Percentiles rank a stretch among this genome's conserved stretches.
These are phyloP conservation scores for Fundulus diaphanus DNA, from an alignment of 2,797 vertebrate species.

Conservation along the genomic window DNA sequence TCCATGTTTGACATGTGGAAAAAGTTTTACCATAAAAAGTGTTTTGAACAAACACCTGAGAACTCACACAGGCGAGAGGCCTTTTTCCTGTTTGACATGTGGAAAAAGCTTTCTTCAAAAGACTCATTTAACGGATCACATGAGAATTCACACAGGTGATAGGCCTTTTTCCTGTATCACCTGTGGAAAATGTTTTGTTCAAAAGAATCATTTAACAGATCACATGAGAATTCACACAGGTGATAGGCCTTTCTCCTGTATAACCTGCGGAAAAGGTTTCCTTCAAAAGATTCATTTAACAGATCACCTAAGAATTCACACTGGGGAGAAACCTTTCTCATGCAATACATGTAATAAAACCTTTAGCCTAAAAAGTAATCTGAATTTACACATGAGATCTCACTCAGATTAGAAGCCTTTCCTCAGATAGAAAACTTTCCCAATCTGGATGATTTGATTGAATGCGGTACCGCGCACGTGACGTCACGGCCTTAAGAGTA, in stretches of 20 bases:
- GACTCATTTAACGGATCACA: not conserved
- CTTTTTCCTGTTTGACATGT: too few relatives aligned
- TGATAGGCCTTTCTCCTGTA: too few relatives aligned
- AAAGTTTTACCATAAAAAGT: not conserved
- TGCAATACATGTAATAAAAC: not conserved
- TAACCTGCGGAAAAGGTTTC: not conserved
- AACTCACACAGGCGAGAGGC: not conserved
- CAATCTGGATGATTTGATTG: too few relatives aligned
- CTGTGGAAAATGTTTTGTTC: too few relatives aligned
- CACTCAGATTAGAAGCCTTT: not conserved
- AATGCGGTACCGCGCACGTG: too few relatives aligned
- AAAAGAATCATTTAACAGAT: too few relatives aligned
- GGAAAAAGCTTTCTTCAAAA: constrained; percentile 1
- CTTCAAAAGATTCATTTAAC: not conserved
- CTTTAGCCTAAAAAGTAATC: not conserved
- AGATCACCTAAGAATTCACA: constrained; percentile 2
- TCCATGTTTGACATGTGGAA: not conserved
- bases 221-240: too few relatives aligned
- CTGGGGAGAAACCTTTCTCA: not conserved
- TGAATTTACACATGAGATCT: not conserved
- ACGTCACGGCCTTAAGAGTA: too few relatives aligned
- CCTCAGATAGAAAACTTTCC: too few relatives aligned
- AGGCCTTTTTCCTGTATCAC: not conserved
- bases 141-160: constrained; percentile 1
- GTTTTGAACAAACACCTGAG: not conserved